A percentile compares a stretch with the other conserved stretches of the same genome.
Conservation (phyloP, 2,113 vertebrate species). For the Riparia riparia region DNA sequence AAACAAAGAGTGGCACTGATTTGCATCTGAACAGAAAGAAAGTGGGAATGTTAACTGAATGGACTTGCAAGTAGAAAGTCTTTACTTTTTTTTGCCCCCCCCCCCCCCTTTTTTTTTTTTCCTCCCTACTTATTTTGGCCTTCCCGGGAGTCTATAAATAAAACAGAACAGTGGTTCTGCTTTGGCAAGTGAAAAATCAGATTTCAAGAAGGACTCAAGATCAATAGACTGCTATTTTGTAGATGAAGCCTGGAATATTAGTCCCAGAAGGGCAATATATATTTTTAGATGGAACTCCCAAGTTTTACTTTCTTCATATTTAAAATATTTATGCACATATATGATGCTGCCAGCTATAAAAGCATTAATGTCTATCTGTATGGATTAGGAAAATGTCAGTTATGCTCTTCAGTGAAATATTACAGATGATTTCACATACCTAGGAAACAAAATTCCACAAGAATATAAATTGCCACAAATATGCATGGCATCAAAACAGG, state of each 20-base stretch:
- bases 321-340: slow-evolving; percentile 4
- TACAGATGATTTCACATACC: not conserved
- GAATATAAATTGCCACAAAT: not conserved
- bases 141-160: slow-evolving; percentile 43
- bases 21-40: not conserved
- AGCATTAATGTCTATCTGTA: not conserved
- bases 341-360: not conserved
- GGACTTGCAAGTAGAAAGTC: not conserved
- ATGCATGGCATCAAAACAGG: not conserved
- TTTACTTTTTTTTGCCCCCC: too few relatives aligned
- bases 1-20: not conserved
- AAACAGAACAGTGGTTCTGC: not conserved
- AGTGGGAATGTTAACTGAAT: not conserved
- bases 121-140: not conserved
- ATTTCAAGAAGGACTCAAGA: not conserved
- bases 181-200: slow-evolving; percentile 43
- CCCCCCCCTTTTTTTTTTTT: too few relatives aligned
- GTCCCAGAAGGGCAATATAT: slow-evolving; percentile 31
- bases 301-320: slow-evolving; percentile 2
- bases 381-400: not conserved
- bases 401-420: not conserved
- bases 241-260: slow-evolving; percentile 14
- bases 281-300: not conserved
- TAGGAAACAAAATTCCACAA: not conserved
- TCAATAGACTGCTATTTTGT: slow-evolving; percentile 1